Conservation (phyloP, 2,113 vertebrate species). For the Apodemus speciosus region DNA sequence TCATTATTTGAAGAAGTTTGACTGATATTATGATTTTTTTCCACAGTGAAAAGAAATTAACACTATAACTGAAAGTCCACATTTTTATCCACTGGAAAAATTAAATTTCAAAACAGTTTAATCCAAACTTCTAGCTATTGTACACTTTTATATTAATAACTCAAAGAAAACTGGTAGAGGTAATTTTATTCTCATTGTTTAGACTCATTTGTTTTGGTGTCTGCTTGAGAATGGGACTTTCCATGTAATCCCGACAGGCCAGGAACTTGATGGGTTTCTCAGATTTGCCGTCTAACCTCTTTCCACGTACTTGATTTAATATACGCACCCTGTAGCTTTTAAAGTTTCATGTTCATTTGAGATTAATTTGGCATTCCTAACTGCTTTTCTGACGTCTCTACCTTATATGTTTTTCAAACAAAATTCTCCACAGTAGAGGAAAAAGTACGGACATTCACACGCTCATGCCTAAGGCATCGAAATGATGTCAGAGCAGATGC, state of each 20-base stretch:
- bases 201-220: background rate
- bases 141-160: background rate
- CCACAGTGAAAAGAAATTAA: background rate
- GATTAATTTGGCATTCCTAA: background rate
- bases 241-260: background rate
- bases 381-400: background rate
- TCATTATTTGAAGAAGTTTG: background rate
- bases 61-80: background rate
- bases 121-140: background rate
- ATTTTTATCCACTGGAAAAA: background rate
- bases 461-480: background rate
- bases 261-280: background rate
- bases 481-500: background rate
- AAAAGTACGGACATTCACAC: background rate
- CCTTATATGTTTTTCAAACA: background rate
- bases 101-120: background rate
- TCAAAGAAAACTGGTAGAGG: background rate
- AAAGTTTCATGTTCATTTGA: background rate
- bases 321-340: background rate
- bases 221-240: background rate
- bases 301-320: background rate
- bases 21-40: slow-evolving; percentile 41
- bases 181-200: background rate
- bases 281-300: too few species aligned
- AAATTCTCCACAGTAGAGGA: background rate